Conservation (phyloP, 2,797 vertebrate species). For the Morus bassanus region DNA sequence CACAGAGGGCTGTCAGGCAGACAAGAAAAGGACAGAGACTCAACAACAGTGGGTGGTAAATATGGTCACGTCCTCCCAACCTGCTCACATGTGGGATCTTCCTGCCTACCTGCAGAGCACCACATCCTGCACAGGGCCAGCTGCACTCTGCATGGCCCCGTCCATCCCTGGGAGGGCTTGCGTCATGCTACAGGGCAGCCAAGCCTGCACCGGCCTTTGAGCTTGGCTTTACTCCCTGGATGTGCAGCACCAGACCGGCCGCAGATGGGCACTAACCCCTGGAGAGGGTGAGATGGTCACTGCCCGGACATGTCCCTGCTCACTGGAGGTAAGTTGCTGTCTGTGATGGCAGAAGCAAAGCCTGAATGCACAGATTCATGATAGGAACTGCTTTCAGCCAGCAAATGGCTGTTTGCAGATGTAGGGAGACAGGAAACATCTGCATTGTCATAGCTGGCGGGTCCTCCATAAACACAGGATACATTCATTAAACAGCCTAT, state of each 20-base stretch:
- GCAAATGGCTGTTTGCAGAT: neutral
- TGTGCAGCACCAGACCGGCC: neutral
- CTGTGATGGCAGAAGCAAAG: rapidly evolving
- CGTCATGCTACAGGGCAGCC: rapidly evolving
- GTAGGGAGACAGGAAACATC: conserved; percentile 57
- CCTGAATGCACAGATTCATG: rapidly evolving
- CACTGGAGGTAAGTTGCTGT: neutral
- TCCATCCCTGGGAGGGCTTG: neutral
- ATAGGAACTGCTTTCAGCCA: neutral
- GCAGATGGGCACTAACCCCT: neutral
- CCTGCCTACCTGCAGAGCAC: conserved; percentile 2
- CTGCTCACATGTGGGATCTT: neutral
- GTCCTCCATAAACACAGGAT: conserved; percentile 33
- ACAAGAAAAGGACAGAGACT: neutral
- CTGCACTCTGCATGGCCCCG: rapidly evolving
- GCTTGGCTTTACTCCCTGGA: neutral
- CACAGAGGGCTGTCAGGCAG: neutral
- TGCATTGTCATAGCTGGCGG: neutral
- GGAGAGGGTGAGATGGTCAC: neutral
- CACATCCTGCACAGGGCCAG: neutral
- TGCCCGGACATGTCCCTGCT: rapidly evolving
- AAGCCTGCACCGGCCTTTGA: neutral
- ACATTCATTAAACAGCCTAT: neutral
- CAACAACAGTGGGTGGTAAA: neutral
- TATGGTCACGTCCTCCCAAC: neutral